Conservation (phyloP, 1,140 invertebrate genomes). For the Oreohelix idahoensis region DNA sequence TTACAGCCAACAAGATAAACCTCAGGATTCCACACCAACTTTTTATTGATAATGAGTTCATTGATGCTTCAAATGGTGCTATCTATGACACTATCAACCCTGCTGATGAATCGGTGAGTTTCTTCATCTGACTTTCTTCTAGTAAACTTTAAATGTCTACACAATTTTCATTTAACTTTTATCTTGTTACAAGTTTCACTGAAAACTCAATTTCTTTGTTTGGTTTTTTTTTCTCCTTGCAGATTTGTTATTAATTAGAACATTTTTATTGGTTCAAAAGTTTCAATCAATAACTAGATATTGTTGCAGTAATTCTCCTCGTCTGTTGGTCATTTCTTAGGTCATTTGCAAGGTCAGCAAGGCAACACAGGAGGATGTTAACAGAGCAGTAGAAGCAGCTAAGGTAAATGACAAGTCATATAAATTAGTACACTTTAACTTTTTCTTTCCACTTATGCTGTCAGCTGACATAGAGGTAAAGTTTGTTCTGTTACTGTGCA, state of each 20-base stretch:
- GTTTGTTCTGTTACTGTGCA: not conserved
- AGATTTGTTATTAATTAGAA: not conserved
- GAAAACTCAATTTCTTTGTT: too few relatives aligned
- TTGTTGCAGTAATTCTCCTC: too few relatives aligned
- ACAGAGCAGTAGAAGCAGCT: constrained; percentile 88
- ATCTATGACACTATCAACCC: constrained; percentile 86
- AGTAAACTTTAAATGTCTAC: too few relatives aligned
- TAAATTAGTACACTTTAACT: not conserved
- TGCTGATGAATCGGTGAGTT: constrained; percentile 83
- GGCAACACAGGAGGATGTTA: constrained; percentile 85
- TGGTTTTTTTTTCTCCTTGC: too few relatives aligned
- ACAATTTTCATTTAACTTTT: not conserved
- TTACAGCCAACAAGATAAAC: constrained; percentile 87
- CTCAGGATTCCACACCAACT: constrained; percentile 88
- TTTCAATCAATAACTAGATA: too few relatives aligned
- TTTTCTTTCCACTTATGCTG: too few relatives aligned
- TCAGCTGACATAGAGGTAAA: not conserved
- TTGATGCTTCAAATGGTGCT: constrained; percentile 82
- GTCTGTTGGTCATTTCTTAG: constrained; percentile 43
- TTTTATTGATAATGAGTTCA: constrained; percentile 93
- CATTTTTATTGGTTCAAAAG: too few relatives aligned
- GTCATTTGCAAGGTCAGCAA: constrained; percentile 80
- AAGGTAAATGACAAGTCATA: constrained; percentile 74
- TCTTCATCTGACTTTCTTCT: not conserved
- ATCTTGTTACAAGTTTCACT: too few relatives aligned